phyloP scores from a whole-genome alignment of 2,888 invertebrate species.

The Tinea semifulvella region DNA sequence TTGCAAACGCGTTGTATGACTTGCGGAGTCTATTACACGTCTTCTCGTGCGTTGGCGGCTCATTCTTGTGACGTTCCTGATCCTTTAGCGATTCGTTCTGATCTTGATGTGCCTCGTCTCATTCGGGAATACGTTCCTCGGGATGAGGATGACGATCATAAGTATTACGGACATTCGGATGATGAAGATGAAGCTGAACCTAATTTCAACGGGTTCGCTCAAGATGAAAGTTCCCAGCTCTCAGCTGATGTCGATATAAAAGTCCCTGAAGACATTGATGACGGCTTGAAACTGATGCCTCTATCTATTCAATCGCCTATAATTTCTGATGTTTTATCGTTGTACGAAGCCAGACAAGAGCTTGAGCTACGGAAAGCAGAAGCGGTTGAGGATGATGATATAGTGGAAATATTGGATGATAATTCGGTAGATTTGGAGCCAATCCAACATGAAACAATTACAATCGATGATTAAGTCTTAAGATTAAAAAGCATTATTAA shows the following conservation, averaged over 20 bases:
- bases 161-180: constrained; percentile 46
- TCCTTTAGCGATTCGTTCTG: constrained; percentile 44
- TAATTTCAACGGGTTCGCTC: background rate
- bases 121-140: constrained; percentile 48
- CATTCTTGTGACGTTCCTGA: constrained; percentile 52
- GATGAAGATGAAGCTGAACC: constrained; percentile 33
- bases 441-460: constrained; percentile 26
- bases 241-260: too few species aligned
- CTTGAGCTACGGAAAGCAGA: constrained; percentile 12
- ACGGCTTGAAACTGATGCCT: constrained; percentile 22
- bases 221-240: background rate
- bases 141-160: constrained; percentile 50
- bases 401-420: constrained; percentile 36
- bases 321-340: constrained; percentile 52
- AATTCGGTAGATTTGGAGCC: constrained; percentile 29
- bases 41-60: constrained; percentile 36
- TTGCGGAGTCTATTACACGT: constrained; percentile 54
- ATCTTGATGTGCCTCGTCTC: constrained; percentile 36
- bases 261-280: too few species aligned
- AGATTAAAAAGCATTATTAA: background rate
- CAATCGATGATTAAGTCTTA: constrained; percentile 32
- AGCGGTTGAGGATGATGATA: constrained; percentile 15
- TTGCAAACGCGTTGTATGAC: constrained; percentile 61
- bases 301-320: constrained; percentile 44
- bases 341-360: constrained; percentile 34